Base-by-base conservation (phyloP, 2,113 vertebrate species). In the Uria aalge region DNA sequence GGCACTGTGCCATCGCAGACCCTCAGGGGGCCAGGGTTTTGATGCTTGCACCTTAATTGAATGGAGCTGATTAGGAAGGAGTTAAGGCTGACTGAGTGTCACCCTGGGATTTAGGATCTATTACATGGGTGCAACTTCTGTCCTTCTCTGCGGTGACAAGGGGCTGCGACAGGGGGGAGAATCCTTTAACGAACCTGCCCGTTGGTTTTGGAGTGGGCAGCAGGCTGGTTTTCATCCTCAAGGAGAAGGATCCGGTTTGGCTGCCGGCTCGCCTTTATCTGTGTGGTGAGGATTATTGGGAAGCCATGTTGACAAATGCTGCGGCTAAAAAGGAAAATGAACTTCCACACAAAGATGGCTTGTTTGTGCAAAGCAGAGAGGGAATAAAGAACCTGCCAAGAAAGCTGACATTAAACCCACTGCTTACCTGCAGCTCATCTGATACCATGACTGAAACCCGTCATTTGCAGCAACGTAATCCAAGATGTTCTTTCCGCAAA, bases 381-480 rank as follows among this genome's bases (percentile, higher is more conserved):
- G 60, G 78, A 90, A 83, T 76, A 71, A 88, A 92, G 82, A 43
- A 93, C 62, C 85, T 96, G 94, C 90, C 81, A 93, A 92, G 93
- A 81, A 71, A 81, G 64, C 79, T 94, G 96, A 96, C 76, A 52
- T 86, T 91, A 88, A 94, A 94, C 84, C 56, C 0, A 0, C 77
- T 67, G 88, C 86, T 96, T 97, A 97, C 97, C 96, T 96, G 91
- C 62, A 85, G 67, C 76, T 94, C 73, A 74, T 90, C 76, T 34
- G 34, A 84, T 88, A 63, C 79, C 38, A 64, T 43, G 79, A 74
- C 68, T 64, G 92, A 95, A 95, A 84, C 76, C 76, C 75, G 81
- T 94, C 94, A 68, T 92, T 91, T 87, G 88, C 79, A 89, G 88
- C 56, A 72, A 64, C 7, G 4, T 81, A 96, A 95, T 91, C 96